Evolutionary conservation across 2,888 invertebrate species (phyloP), one percentile per base, ranked within the genome.

Genomic region (Balanococcus diminutus): DNA sequence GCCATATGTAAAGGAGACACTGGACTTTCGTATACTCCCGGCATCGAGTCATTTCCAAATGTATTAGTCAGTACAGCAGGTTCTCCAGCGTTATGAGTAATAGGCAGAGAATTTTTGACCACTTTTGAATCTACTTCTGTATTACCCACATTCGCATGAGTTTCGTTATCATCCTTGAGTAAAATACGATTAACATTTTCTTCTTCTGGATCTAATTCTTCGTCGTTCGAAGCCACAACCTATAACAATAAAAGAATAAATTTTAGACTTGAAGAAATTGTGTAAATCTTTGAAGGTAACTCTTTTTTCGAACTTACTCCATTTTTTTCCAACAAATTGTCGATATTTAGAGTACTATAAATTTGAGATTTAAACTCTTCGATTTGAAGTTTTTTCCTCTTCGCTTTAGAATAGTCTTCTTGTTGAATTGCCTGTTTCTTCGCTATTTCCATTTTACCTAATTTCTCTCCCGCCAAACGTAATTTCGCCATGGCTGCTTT

Each of bases 351-450:
- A 86, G 94, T 94, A 83, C 93, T 93, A 88, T 96, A 95, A 0
- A 96, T 93, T 83, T 94, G 93, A 19, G 92, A 91, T 79, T 96
- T 91, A 86, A 95, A 96, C 88, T 96, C 94, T 88, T 97, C 95
- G 89, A 97, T 96, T 90, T 97, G 94, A 87, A 94, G 94, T 89
- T 98, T 95, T 90, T 98, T 96, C 86, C 95, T 91, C 87, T 96
- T 93, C 0, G 98, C 98, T 87, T 95, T 93, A 89, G 97, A 97
- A 89, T 96, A 98, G 91, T 98, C 97, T 89, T 98, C 98, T 86
- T 95, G 92, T 61, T 96, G 96, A 1, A 98, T 97, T 0, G 98
- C 98, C 86, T 96, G 96, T 32, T 96, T 92, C 89, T 98, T 98
- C 88, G 98, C 96, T 85, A 98, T 91, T 87, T 98, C 94, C 91